Conservation (phyloP, 2,113 vertebrate genomes). For the Phalacrocorax aristotelis region DNA sequence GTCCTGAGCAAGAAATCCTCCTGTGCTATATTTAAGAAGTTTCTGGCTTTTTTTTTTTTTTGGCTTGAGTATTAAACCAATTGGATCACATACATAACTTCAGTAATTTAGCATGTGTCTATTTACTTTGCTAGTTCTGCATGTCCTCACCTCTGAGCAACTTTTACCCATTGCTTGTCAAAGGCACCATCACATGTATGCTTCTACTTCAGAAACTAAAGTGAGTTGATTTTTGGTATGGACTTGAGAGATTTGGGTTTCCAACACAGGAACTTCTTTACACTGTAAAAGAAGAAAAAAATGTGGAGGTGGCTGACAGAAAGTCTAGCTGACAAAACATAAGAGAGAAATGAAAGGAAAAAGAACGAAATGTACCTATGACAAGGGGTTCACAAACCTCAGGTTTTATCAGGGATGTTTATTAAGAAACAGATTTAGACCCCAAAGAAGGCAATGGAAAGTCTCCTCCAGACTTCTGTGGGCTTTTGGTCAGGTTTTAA, state of each 20-base stretch:
- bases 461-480: not conserved
- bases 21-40: not conserved
- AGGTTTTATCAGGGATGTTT: not conserved
- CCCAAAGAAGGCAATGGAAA: not conserved
- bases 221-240: not conserved
- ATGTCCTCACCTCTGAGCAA: not conserved
- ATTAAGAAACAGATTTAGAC: not conserved
- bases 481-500: not conserved
- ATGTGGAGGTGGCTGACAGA: not conserved
- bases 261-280: not conserved
- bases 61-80: not conserved
- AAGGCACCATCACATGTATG: rapidly evolving
- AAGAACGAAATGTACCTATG: not conserved
- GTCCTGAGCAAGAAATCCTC: not conserved
- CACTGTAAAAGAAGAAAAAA: not conserved
- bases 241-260: not conserved
- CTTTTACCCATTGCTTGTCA: not conserved
- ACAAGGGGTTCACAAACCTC: not conserved
- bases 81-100: not conserved
- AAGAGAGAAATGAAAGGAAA: not conserved
- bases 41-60: not conserved
- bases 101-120: not conserved
- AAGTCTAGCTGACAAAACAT: not conserved
- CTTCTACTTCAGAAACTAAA: not conserved
- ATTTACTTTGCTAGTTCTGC: not conserved